phyloP scores from a whole-genome alignment of 2,888 invertebrate species.

The Cosmia pyralina region DNA sequence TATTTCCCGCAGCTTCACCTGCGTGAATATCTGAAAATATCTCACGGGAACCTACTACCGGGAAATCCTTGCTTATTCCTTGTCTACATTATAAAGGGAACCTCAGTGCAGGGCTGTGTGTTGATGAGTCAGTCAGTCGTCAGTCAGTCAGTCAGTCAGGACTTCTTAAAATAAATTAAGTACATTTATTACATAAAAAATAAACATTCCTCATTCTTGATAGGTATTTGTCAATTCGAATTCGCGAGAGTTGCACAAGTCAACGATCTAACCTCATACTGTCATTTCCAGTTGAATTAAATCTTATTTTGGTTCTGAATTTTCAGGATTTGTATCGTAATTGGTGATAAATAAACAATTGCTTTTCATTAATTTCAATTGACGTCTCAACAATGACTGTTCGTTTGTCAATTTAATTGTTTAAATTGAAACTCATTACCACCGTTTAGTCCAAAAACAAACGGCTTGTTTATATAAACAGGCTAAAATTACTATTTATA shows the following conservation, averaged over 20 bases:
- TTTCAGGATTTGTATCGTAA: not conserved
- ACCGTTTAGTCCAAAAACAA: not conserved
- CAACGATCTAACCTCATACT: too few species aligned
- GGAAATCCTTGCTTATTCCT: too few species aligned
- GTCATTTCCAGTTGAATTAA: not conserved
- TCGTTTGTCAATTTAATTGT: constrained; percentile 3
- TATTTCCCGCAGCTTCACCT: too few species aligned
- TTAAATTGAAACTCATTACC: not conserved
- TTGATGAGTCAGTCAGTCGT: too few species aligned
- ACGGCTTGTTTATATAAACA: not conserved
- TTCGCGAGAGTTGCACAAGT: not conserved
- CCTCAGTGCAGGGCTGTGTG: too few species aligned
- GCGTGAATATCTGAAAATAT: too few species aligned
- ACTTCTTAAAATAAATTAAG: too few species aligned
- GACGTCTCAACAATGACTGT: not conserved
- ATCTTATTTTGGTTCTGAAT: not conserved
- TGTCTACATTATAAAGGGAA: too few species aligned
- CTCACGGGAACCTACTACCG: too few species aligned
- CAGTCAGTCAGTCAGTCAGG: too few species aligned
- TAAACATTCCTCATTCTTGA: not conserved
- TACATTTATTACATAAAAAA: too few species aligned
- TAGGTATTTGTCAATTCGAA: not conserved
- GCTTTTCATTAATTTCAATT: constrained; percentile 10
- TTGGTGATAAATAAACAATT: not conserved
- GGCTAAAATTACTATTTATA: not conserved